Conservation (phyloP, 2,113 vertebrate genomes). For the Cyanoderma ruficeps region DNA sequence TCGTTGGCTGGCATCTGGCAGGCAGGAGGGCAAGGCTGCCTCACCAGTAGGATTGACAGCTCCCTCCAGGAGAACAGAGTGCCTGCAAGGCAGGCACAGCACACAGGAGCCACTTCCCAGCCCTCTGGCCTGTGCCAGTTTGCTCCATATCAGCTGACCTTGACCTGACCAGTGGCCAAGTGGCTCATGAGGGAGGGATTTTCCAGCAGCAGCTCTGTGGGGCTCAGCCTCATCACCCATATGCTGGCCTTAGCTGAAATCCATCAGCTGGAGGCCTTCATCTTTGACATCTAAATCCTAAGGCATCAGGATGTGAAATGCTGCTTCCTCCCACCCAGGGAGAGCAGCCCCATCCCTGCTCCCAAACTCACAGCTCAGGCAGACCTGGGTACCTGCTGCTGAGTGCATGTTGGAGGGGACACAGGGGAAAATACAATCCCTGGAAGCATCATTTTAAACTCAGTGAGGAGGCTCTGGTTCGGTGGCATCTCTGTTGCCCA, state of each 20-base stretch:
- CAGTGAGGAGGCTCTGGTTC: neutral
- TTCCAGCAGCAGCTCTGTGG: neutral
- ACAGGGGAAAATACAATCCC: neutral
- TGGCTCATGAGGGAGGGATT: neutral
- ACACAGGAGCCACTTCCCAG: neutral
- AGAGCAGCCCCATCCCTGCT: neutral
- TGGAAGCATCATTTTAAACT: neutral
- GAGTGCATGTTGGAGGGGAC: fast-evolving
- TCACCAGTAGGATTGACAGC: neutral
- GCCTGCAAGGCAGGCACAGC: neutral
- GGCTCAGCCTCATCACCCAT: neutral
- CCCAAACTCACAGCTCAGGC: neutral
- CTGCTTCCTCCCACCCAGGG: constrained; percentile 10
- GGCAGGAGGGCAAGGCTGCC: neutral
- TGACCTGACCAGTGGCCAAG: constrained; percentile 20
- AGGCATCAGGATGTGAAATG: neutral
- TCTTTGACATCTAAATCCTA: neutral
- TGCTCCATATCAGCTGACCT: neutral
- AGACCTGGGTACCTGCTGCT: neutral
- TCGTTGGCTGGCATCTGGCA: neutral
- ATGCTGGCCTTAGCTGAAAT: neutral
- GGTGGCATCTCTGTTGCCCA: neutral
- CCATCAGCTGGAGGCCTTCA: neutral
- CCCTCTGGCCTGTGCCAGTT: fast-evolving
- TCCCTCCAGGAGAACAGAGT: neutral